Conservation (phyloP, 2,797 vertebrate genomes). For the Poeciliopsis presidionis region DNA sequence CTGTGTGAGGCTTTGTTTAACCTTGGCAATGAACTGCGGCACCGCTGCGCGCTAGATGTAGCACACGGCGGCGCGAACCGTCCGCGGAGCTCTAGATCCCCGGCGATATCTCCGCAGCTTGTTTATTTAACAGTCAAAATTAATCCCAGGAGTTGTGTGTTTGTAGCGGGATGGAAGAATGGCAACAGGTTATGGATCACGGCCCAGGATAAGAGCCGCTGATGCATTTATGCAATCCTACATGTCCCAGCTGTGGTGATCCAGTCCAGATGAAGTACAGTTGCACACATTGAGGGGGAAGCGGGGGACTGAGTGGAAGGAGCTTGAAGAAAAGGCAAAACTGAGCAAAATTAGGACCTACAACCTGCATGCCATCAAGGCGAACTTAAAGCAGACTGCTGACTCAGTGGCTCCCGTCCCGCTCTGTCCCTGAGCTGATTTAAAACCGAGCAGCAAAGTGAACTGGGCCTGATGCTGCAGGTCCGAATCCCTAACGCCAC, state of each 20-base stretch:
- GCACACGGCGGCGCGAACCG: slow-evolving; percentile 30
- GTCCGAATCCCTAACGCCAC: slow-evolving; percentile 62
- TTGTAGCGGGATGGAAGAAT: slow-evolving; percentile 57
- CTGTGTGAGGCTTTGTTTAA: slow-evolving; percentile 48
- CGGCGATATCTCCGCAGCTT: slow-evolving; percentile 36
- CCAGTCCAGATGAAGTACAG: slow-evolving; percentile 33
- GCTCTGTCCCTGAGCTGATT: slow-evolving; percentile 46
- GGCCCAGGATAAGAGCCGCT: slow-evolving; percentile 56
- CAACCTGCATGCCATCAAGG: slow-evolving; percentile 11
- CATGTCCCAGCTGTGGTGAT: slow-evolving; percentile 42
- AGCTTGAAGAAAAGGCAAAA: slow-evolving; percentile 21
- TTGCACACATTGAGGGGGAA: slow-evolving; percentile 11
- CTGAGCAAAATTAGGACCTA: slow-evolving; percentile 37
- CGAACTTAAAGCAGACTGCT: slow-evolving; percentile 50
- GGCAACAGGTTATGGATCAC: slow-evolving; percentile 60
- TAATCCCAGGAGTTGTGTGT: slow-evolving; percentile 49
- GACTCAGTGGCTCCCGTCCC: slow-evolving; percentile 25
- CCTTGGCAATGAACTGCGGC: slow-evolving; percentile 48
- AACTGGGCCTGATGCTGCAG: slow-evolving; percentile 29
- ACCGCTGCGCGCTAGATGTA: slow-evolving; percentile 9
- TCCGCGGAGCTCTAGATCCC: slow-evolving; percentile 47
- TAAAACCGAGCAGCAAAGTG: slow-evolving; percentile 31
- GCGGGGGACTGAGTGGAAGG: background rate
- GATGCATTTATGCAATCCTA: slow-evolving; percentile 53
- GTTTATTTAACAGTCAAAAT: slow-evolving; percentile 65